Base-by-base conservation (phyloP, 2,888 invertebrate genomes). In the Eupeodes luniger region DNA sequence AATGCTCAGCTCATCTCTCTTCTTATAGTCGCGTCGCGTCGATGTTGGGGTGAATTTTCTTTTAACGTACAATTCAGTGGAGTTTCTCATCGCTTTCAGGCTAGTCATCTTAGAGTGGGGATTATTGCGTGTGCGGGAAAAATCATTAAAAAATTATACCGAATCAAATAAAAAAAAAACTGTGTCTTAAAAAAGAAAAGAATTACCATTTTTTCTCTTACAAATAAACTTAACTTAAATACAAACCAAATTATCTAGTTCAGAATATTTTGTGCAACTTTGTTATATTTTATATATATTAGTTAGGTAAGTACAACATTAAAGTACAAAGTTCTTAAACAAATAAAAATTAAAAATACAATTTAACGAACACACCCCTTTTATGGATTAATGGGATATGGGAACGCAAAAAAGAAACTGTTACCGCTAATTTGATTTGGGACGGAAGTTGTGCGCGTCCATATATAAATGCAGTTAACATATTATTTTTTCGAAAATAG, bases 311-410 rank as follows among this genome's bases (percentile, higher is more conserved):
- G 70, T 66, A 49, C 14, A 12, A 44, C 5, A n/a, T 5, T 10
- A n/a, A 47, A 61, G n/a, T 53, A 40, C 11, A 16, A 0, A 55
- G 4, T 70, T 14, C 16, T 19, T 14, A 44, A 11, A 4, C 5
- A 1, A 27, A 27, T 27, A 53, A 53, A 49, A 69, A 12, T 70
- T 57, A 61, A 6, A 49, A 49, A 49, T 12, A 57, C 27, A 59
- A 62, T 70, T 19, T 72, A 72, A 67, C 62, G 86, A 87, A 83
- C 86, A 87, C 86, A 83, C 86, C 86, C 86, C 83, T 87, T 87
- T 87, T 80, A 75, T 40, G 75, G 69, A 64, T 55, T 70, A 55
- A 70, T 70, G 55, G 53, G 16, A 64, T 53, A 55, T 69, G 69
- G 55, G 16, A 64, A 64, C 57, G 85, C 67, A 49, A 59, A 74